Percentiles rank a stretch among this genome's conserved stretches.
phyloP scores from a whole-genome alignment of 2,113 vertebrate species.

The Corythornis cristatus region DNA sequence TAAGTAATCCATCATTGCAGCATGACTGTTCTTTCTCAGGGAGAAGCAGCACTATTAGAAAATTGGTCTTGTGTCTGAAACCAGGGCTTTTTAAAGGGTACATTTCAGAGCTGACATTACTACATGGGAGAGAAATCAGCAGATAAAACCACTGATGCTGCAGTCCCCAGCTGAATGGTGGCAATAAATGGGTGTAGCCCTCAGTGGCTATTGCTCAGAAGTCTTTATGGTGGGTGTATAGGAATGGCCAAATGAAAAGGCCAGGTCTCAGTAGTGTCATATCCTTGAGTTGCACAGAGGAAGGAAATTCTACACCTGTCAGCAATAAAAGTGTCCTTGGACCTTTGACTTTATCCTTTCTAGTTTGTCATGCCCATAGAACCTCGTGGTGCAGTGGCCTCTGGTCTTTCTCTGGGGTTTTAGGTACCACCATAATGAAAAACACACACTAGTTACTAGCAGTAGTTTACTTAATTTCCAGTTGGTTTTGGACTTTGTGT shows the following conservation, averaged over 20 bases:
- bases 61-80: not conserved
- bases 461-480: not conserved
- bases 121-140: conserved; percentile 6
- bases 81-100: not conserved
- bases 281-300: not conserved
- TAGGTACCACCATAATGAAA: not conserved
- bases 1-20: not conserved
- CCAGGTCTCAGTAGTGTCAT: not conserved
- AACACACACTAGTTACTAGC: not conserved
- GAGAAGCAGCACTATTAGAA: not conserved
- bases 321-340: conserved; percentile 16
- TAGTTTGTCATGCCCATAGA: not conserved
- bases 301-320: not conserved
- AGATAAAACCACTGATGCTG: not conserved
- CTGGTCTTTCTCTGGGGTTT: not conserved
- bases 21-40: not conserved
- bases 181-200: conserved; percentile 4
- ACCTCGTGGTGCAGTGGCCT: not conserved
- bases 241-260: not conserved
- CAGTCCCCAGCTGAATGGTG: not conserved
- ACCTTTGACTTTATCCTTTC: not conserved
- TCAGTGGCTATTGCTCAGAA: conserved; percentile 4
- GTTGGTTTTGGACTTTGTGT: not conserved
- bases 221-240: not conserved
- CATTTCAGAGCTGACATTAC: not conserved